A percentile compares a stretch with the other conserved stretches of the same genome.
These are phyloP conservation scores for Rhagologus leucostigma DNA, from an alignment of 2,113 vertebrate species.

Conservation along the genomic window DNA sequence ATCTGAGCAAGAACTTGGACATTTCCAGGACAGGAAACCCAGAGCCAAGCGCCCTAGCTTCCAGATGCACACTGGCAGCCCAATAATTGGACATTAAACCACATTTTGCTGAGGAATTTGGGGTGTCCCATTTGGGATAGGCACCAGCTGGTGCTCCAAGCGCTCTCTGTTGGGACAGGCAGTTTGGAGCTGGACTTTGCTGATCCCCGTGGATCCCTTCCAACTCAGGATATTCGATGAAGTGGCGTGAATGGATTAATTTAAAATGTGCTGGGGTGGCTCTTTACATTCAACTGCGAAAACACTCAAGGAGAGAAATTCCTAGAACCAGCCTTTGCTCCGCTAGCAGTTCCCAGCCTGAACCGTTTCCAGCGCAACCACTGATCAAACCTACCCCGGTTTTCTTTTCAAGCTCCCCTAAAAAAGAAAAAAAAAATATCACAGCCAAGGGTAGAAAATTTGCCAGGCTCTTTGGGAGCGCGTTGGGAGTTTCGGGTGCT, in stretches of 20 bases:
- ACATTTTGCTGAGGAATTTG: neutral
- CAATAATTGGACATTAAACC: rapidly evolving
- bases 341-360: neutral
- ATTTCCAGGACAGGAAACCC: neutral
- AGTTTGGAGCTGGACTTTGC: neutral
- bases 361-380: neutral
- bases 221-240: neutral
- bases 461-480: neutral
- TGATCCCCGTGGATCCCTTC: neutral
- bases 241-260: neutral
- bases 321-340: neutral
- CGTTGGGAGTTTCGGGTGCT: neutral
- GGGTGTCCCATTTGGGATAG: neutral
- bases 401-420: neutral
- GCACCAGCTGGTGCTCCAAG: neutral
- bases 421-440: neutral
- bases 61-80: neutral
- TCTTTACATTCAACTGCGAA: neutral
- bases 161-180: neutral
- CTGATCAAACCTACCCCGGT: neutral
- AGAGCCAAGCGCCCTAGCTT: neutral
- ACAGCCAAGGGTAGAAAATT: neutral
- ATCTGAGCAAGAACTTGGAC: neutral
- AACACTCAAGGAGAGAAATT: neutral
- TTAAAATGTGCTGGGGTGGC: neutral